Evolutionary conservation across 1,140 invertebrate genomes (phyloP), one percentile per base, ranked within the genome.

Genomic region (Ceratosolen solmsi): DNA sequence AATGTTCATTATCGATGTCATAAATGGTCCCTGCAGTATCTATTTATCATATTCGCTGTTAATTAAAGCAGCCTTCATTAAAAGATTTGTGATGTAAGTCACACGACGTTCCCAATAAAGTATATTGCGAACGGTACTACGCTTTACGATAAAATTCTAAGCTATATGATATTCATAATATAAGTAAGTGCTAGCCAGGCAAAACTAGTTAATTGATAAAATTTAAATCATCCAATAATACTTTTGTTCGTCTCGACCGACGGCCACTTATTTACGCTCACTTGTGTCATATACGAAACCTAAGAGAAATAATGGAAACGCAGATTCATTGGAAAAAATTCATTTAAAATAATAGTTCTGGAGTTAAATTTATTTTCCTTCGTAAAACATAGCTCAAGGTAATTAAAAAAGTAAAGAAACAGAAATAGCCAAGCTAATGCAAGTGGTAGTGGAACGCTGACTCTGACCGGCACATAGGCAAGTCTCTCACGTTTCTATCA

Each of bases 401-500:
- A 63, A 63, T 63, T 63, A 63, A 33, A 63, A 20, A 63, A 36
- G 27, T 1, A 17, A 33, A 20, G 27, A 33, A 2, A 20, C 13
- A 33, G 20, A 63, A 15, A 1, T 5, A 8, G 11, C 1, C 15
- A 5, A 4, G 30, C 17, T 63, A 63, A 63, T 33, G 15, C 17
- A 41, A 38, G 22, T 41, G 41, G 1, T 38, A 41, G 27, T 70
- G 38, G n/a, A n/a, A 63, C 13, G 30, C 3, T 8, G 1, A 2
- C 27, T 25, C 33, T 33, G 30, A 33, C 30, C 27, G 20, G 2
- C 9, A 46, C 9, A 76, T 20, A 36, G 33, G 25, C 38, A 25
- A 30, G 27, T 27, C n/a, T 33, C 56, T 75, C 58, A 4, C 36
- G 25, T 63, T 65, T 65, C 58, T 30, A 77, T 77, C 38, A 65